Conservation (phyloP, 2,797 vertebrate genomes). For the Microctenopoma steveboyesi region DNA sequence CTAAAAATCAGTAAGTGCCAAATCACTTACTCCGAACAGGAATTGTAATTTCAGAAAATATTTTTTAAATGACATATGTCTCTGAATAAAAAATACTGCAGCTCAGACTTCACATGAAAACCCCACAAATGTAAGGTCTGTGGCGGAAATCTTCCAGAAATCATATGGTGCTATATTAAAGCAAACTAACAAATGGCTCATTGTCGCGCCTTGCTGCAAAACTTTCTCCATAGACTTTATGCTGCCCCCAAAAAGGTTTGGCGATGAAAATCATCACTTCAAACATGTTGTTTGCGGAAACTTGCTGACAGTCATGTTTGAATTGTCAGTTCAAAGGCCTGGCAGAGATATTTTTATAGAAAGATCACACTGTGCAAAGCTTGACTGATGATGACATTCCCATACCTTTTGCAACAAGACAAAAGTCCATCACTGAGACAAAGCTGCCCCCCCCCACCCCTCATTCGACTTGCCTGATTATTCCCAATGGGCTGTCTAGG, state of each 20-base stretch:
- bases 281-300: slow-evolving; percentile 72
- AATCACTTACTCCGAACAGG: slow-evolving; percentile 46
- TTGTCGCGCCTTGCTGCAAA: slow-evolving; percentile 50
- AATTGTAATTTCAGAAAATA: slow-evolving; percentile 37
- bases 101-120: slow-evolving; percentile 58
- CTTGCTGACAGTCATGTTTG: slow-evolving; percentile 75
- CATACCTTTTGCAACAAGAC: slow-evolving; percentile 62
- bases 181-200: slow-evolving; percentile 43
- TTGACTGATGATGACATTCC: slow-evolving; percentile 68
- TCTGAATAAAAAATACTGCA: slow-evolving; percentile 15
- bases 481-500: slow-evolving; percentile 78
- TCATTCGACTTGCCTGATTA: slow-evolving; percentile 64
- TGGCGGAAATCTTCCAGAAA: slow-evolving; percentile 51
- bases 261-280: slow-evolving; percentile 68
- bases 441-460: slow-evolving; percentile 61
- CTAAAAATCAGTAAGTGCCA: slow-evolving; percentile 30
- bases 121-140: slow-evolving; percentile 45
- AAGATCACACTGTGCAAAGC: slow-evolving; percentile 46
- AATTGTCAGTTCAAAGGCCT: slow-evolving; percentile 62
- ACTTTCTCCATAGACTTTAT: slow-evolving; percentile 49
- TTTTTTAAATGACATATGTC: slow-evolving; percentile 42
- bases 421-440: slow-evolving; percentile 64
- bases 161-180: slow-evolving; percentile 26
- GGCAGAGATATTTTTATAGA: slow-evolving; percentile 40
- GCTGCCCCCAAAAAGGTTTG: slow-evolving; percentile 50